Evolutionary conservation across 2,113 vertebrate species (phyloP).

Genomic region (Tetrao urogallus): DNA sequence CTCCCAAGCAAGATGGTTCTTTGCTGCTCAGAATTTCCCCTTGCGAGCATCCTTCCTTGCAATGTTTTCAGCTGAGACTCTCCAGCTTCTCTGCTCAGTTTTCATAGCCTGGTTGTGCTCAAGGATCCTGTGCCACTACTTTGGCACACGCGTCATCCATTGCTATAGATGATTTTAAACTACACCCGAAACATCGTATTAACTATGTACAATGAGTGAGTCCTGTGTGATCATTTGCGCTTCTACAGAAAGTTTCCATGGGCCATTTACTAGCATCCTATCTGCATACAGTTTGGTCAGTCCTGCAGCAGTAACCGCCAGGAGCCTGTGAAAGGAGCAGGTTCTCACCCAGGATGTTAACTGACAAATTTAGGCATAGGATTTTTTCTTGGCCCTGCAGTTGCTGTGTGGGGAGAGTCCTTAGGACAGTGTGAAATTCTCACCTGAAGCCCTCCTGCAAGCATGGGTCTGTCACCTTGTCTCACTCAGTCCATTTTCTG

Average conservation of each 20-base stretch:
- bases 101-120: background rate
- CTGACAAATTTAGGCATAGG: background rate
- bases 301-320: background rate
- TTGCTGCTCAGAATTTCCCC: background rate
- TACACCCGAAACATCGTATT: background rate
- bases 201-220: background rate
- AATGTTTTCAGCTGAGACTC: background rate
- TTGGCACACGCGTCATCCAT: background rate
- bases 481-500: background rate
- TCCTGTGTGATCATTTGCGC: background rate
- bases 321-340: background rate
- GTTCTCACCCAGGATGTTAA: background rate
- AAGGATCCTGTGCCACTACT: background rate
- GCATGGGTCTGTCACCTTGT: background rate
- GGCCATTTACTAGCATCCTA: background rate
- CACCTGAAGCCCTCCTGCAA: background rate
- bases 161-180: background rate
- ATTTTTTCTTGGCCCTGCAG: background rate
- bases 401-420: background rate
- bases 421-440: background rate
- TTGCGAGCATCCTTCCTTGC: background rate
- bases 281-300: background rate
- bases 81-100: background rate
- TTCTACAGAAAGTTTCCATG: background rate
- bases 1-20: rapidly evolving